A percentile compares a stretch with the other conserved stretches of the same genome.
These are phyloP conservation scores for Colistium nudipinnis DNA, from an alignment of 2,113 vertebrate species.

Conservation along the genomic window DNA sequence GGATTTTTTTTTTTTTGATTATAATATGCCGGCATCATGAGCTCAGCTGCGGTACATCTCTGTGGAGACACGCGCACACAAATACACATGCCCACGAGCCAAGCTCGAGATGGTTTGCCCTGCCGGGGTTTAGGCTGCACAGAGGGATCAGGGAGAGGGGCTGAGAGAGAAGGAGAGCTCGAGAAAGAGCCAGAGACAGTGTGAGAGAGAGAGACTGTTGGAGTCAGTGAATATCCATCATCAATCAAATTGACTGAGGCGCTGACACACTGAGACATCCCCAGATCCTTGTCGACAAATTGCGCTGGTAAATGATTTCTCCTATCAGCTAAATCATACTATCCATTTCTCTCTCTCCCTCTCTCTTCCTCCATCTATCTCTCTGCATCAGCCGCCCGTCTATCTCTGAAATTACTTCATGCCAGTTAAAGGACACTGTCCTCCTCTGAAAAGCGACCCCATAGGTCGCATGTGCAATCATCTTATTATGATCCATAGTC, in stretches of 20 bases:
- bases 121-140: too few relatives aligned
- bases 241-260: constrained; percentile 79
- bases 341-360: constrained; percentile 42
- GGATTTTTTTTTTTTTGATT: constrained; percentile 47
- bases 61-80: too few relatives aligned
- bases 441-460: neutral
- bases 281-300: constrained; percentile 82
- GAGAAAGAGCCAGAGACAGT: constrained; percentile 24
- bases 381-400: constrained; percentile 34
- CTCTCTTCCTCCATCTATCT: constrained; percentile 49
- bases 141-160: too few relatives aligned
- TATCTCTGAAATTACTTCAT: constrained; percentile 15
- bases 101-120: too few relatives aligned
- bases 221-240: constrained; percentile 72
- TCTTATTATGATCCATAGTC: neutral
- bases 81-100: too few relatives aligned
- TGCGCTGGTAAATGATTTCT: constrained; percentile 81
- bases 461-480: neutral
- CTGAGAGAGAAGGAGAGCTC: constrained; percentile 30
- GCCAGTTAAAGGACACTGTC: neutral
- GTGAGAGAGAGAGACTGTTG: constrained; percentile 40
- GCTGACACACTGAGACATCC: constrained; percentile 78
- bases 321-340: constrained; percentile 80
- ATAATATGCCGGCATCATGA: too few relatives aligned
- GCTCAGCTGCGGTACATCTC: too few relatives aligned